A percentile compares a stretch with the other conserved stretches of the same genome.
These are phyloP conservation scores for Phocoena phocoena DNA, from an alignment of 2,113 vertebrate species.

Conservation along the genomic window DNA sequence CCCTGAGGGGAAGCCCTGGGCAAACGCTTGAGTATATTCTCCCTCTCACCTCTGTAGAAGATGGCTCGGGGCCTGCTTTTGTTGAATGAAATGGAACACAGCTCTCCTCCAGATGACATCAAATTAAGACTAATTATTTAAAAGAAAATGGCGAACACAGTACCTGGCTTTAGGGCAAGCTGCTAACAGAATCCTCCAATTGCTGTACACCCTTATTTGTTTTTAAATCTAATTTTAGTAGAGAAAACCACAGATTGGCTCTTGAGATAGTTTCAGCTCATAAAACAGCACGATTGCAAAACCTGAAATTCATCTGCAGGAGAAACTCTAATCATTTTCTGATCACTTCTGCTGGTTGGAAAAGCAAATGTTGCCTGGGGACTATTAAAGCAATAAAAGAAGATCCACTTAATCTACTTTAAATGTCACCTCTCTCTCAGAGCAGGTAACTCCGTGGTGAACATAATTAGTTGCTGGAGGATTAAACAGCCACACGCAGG, in stretches of 20 bases:
- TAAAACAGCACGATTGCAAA: constrained; percentile 74
- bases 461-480: constrained; percentile 44
- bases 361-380: constrained; percentile 73
- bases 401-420: constrained; percentile 50
- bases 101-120: constrained; percentile 1
- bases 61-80: neutral
- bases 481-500: neutral
- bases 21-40: neutral
- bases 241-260: constrained; percentile 68
- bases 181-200: constrained; percentile 24
- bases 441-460: constrained; percentile 37
- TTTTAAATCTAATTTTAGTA: constrained; percentile 64
- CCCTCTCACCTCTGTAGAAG: neutral
- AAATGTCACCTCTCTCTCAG: constrained; percentile 62
- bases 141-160: constrained; percentile 41
- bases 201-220: constrained; percentile 28
- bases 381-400: constrained; percentile 73
- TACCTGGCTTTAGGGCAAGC: constrained; percentile 20
- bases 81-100: neutral
- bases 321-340: constrained; percentile 71
- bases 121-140: constrained; percentile 57
- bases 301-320: constrained; percentile 66
- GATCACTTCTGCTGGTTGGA: constrained; percentile 62
- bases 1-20: neutral
- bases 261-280: constrained; percentile 74